Evolutionary conservation across 2,113 vertebrate genomes (phyloP), one percentile per base, ranked within the genome.

Genomic region (Nycticebus coucang): DNA sequence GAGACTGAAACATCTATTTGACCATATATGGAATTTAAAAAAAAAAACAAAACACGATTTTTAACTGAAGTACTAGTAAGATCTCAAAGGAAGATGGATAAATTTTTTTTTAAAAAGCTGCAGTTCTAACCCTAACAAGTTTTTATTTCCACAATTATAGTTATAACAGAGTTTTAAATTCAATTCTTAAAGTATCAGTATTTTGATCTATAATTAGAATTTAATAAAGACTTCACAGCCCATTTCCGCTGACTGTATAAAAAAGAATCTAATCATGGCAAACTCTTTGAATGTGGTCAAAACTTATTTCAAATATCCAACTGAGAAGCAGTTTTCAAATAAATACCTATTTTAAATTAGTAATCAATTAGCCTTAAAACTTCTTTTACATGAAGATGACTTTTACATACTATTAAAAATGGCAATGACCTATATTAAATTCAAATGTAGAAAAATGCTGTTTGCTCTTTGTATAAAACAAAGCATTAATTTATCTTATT

Each of bases 181-280:
- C 24, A 69, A 28, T 69, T 90, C 50, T 94, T 83, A 13, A 84
- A 87, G 6, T 35, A 90, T 45, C 45, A 84, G 12, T 60, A 77
- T 60, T 94, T 88, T 78, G 35, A 85, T 66, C 24, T 75, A 71
- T 85, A 72, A 94, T 77, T 95, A 92, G 66, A 84, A 95, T 80
- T n/a, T 55, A 85, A 93, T 80, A 28, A 94, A 80, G 60, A 95
- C 15, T 87, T 85, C 45, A 87, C 1, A 85, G 84, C 11, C 64
- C 92, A 50, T 78, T 86, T 79, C n/a, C 88, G 33, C 1, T 86
- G 75, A 55, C 9, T 75, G 2, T 50, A 80, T 62, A 68, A 91
- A 88, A 92, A 87, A 93, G 71, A 81, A 86, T 81, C 66, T 74
- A 28, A 77, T 78, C 24, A 60, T 26, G 77, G 57, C 3, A 69